These are phyloP conservation scores for Oplegnathus fasciatus DNA, from an alignment of 2,113 vertebrate genomes.

Conservation along the genomic window DNA sequence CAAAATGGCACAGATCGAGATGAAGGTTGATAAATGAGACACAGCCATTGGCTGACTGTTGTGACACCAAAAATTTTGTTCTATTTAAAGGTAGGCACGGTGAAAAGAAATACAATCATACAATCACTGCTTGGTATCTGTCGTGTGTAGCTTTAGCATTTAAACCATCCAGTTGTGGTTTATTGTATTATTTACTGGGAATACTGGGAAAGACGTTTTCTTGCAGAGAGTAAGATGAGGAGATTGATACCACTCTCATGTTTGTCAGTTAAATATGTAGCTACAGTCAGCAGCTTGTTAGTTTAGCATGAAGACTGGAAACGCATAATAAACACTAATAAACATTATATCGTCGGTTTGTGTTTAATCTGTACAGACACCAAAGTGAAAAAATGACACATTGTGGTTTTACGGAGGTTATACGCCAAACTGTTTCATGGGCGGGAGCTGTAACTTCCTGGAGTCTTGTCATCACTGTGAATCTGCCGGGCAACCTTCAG, in stretches of 20 bases:
- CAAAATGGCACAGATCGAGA: neutral
- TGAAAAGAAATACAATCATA: neutral
- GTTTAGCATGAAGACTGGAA: neutral
- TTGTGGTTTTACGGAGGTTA: neutral
- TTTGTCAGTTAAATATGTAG: neutral
- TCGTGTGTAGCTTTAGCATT: slow-evolving; percentile 10
- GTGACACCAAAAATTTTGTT: neutral
- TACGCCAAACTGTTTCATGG: too few relatives aligned
- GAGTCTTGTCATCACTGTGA: neutral
- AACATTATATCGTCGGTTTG: neutral
- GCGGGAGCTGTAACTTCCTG: neutral
- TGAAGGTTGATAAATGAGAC: neutral
- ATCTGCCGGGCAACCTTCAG: neutral
- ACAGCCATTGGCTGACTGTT: neutral
- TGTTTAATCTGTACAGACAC: neutral
- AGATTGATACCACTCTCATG: neutral
- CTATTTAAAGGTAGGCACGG: neutral
- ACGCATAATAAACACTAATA: neutral
- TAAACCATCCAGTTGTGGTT: neutral
- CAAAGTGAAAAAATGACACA: neutral
- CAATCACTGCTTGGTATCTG: neutral
- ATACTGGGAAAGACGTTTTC: too few relatives aligned
- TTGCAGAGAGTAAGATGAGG: neutral
- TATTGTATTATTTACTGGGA: too few relatives aligned
- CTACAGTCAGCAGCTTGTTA: neutral